Conservation (phyloP, 2,888 invertebrate genomes). For the Parnassius orleans region DNA sequence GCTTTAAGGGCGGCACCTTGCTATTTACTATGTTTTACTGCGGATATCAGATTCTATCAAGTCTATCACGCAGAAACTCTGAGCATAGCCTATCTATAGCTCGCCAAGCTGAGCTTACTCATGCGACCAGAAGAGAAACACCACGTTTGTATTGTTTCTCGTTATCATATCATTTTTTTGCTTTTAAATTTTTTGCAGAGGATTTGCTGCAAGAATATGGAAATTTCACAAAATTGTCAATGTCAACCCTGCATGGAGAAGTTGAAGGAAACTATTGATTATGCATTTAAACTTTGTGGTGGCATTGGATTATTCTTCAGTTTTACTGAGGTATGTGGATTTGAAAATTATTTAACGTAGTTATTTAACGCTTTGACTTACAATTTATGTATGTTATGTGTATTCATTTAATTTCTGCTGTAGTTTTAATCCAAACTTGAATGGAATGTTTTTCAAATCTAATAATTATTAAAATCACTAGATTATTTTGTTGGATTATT, state of each 20-base stretch:
- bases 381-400: neutral
- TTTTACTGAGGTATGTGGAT: constrained; percentile 92
- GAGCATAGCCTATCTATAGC: too few relatives aligned
- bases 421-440: neutral
- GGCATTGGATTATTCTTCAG: constrained; percentile 98
- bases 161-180: too few relatives aligned
- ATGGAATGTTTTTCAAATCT: constrained; percentile 11
- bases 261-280: constrained; percentile 88
- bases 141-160: too few relatives aligned
- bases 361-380: neutral
- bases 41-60: too few relatives aligned
- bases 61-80: too few relatives aligned
- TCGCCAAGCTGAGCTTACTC: too few relatives aligned
- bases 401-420: neutral
- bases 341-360: too few relatives aligned
- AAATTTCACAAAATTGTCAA: constrained; percentile 67
- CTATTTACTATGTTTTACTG: too few relatives aligned
- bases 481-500: too few relatives aligned
- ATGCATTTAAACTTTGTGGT: constrained; percentile 94
- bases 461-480: neutral
- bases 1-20: too few relatives aligned
- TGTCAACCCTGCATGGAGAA: constrained; percentile 88
- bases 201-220: constrained; percentile 74
- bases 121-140: too few relatives aligned
- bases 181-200: constrained; percentile 56